Conservation (phyloP, 2,113 vertebrate species). For the Gallinago undulata region DNA sequence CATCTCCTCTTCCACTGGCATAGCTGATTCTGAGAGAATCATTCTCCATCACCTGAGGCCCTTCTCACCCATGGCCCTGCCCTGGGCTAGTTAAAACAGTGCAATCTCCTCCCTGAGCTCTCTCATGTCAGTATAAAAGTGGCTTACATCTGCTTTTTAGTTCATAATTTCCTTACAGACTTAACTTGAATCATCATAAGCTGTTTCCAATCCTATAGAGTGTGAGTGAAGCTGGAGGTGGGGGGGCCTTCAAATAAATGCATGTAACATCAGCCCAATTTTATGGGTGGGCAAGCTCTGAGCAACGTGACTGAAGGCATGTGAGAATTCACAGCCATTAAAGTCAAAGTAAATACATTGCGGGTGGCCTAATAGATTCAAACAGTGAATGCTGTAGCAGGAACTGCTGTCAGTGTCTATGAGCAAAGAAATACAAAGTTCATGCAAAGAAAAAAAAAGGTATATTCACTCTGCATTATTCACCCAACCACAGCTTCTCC, state of each 20-base stretch:
- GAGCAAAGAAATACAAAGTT: not conserved
- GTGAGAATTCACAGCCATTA: constrained; percentile 10
- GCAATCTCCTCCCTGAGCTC: not conserved
- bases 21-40: not conserved
- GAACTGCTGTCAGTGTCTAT: not conserved
- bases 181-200: constrained; percentile 26
- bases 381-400: not conserved
- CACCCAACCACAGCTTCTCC: not conserved
- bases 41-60: not conserved
- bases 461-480: not conserved
- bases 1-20: not conserved
- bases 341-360: not conserved
- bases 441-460: not conserved
- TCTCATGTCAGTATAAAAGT: not conserved
- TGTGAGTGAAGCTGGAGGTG: accelerated
- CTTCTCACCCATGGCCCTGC: not conserved
- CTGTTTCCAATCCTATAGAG: not conserved
- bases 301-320: not conserved
- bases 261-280: not conserved
- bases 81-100: not conserved
- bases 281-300: not conserved
- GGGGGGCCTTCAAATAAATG: not conserved
- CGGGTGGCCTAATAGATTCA: not conserved
- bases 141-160: constrained; percentile 35
- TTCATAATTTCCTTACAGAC: constrained; percentile 34